Percentiles rank a stretch among this genome's conserved stretches.
phyloP scores from a whole-genome alignment of 2,113 vertebrate genomes.

The Notarius quadriscutis region DNA sequence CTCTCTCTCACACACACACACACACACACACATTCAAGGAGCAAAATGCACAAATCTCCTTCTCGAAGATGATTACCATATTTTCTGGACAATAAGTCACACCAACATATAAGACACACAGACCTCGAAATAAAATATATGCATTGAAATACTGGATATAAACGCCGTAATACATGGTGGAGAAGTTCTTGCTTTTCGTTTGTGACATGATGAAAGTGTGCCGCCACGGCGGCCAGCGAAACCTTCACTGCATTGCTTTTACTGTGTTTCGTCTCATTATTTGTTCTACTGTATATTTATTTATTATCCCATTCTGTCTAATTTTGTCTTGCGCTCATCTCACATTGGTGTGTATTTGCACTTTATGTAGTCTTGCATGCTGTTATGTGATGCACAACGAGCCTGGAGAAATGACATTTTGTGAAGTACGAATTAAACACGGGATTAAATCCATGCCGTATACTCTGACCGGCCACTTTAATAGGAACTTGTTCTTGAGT shows the following conservation, averaged over 20 bases:
- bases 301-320: neutral
- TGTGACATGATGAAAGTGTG: neutral
- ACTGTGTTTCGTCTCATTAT: neutral
- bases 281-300: neutral
- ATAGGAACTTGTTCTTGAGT: too few relatives aligned
- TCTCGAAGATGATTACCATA: neutral
- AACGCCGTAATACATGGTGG: neutral
- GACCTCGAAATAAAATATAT: neutral
- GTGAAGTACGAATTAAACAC: too few relatives aligned
- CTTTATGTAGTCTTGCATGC: neutral
- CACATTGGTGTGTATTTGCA: neutral
- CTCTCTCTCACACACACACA: neutral
- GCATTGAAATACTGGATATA: neutral
- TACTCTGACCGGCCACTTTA: too few relatives aligned
- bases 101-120: too few relatives aligned
- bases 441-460: too few relatives aligned
- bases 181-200: neutral
- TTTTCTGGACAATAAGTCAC: constrained; percentile 9
- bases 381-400: neutral
- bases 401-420: neutral
- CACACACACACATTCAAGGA: constrained; percentile 7
- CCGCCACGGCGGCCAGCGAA: neutral
- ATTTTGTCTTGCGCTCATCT: neutral
- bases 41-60: neutral
- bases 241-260: neutral